Base-by-base conservation (phyloP, 2,797 vertebrate species). In the Masticophis lateralis region DNA sequence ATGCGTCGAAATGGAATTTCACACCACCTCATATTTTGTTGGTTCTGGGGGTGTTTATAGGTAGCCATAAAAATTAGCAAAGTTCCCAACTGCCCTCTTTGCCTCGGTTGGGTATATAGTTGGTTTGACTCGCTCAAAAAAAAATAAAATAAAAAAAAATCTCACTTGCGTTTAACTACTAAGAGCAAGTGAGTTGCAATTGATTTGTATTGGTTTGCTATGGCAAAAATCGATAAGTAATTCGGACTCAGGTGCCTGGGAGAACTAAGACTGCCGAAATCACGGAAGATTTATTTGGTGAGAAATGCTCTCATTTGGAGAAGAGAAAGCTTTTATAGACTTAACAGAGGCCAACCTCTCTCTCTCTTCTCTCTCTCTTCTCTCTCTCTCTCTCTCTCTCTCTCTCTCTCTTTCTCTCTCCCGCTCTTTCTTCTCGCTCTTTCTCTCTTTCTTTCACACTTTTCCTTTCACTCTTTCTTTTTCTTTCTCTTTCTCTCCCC, bases 371-470 rank as follows among this genome's bases (percentile, higher is more conserved):
- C 27, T 63, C 5, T 66, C 12, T n/a, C 12, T 66, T 66, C 1
- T 66, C 5, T n/a, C 2, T 60, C 5, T 60, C 2, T 9, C 6
- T 10, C 20, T 20, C 2, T 7, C 18, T 2, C 16, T 20, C 57
- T 8, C 18, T 59, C 97, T 88, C 90, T 92, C 92, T 51, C 47
- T 90, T 86, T 96, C 32, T 96, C 27, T 96, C 93, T 94, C 97
- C 86, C 89, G 88, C 93, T 51, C 0, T 57, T 18, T 10, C 3
- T 4, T 57, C 16, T 18, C 1, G 1, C 4, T 7, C 20, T 59
- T 97, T 87, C 93, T 94, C 97, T 89, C 91, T 92, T 91, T 53
- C 69, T 90, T 83, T 96, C 32, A 47, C 96, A 53, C 32, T 96
- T 93, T 94, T 97, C 86, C 89, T 89, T 92, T 55, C 0, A 92